Percentiles rank a stretch among this genome's conserved stretches.
phyloP scores from a whole-genome alignment of 2,888 invertebrate genomes.

The Spisula subtruncata region DNA sequence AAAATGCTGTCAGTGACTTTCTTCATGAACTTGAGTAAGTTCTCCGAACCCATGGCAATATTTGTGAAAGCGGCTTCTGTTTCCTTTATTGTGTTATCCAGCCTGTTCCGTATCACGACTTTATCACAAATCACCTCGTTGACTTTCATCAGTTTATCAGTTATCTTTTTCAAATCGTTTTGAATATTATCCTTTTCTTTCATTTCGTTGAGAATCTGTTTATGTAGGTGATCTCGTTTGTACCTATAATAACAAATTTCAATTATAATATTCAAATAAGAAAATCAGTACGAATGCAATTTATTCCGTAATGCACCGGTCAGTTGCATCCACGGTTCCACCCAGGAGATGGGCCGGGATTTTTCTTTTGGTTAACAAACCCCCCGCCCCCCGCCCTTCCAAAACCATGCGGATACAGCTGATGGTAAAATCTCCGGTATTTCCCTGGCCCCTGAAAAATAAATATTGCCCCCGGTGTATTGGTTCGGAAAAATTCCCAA shows the following conservation, averaged over 20 bases:
- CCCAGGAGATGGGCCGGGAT: too few relatives aligned
- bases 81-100: slow-evolving; percentile 62
- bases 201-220: slow-evolving; percentile 62
- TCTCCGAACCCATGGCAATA: slow-evolving; percentile 63
- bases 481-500: too few relatives aligned
- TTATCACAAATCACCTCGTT: slow-evolving; percentile 67
- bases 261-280: too few relatives aligned
- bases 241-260: slow-evolving; percentile 43
- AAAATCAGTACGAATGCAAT: too few relatives aligned
- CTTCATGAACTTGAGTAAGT: slow-evolving; percentile 63
- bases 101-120: slow-evolving; percentile 58
- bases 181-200: slow-evolving; percentile 65
- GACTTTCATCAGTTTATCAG: slow-evolving; percentile 58
- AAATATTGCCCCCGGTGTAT: too few relatives aligned
- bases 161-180: slow-evolving; percentile 61
- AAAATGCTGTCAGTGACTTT: slow-evolving; percentile 59
- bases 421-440: too few relatives aligned
- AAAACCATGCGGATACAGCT: too few relatives aligned
- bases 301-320: too few relatives aligned
- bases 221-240: slow-evolving; percentile 61
- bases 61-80: slow-evolving; percentile 60
- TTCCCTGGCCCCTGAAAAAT: too few relatives aligned
- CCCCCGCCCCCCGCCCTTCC: too few relatives aligned
- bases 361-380: too few relatives aligned
- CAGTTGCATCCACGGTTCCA: too few relatives aligned